Conservation (phyloP, 1,140 invertebrate genomes). For the Aphidius ervi region DNA sequence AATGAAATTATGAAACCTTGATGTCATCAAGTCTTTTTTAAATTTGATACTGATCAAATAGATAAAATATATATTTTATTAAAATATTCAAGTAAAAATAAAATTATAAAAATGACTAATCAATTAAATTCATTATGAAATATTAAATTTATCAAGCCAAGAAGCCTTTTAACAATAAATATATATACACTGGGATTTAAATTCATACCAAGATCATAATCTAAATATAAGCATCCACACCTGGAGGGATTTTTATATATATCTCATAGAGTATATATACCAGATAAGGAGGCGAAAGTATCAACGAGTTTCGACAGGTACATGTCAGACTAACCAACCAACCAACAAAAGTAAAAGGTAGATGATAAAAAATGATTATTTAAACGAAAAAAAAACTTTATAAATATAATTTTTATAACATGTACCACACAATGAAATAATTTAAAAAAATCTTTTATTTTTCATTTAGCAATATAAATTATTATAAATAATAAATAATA, state of each 20-base stretch:
- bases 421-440: too few relatives aligned
- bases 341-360: neutral
- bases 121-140: too few relatives aligned
- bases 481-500: too few relatives aligned
- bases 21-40: neutral
- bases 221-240: neutral
- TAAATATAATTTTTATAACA: too few relatives aligned
- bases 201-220: neutral
- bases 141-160: neutral
- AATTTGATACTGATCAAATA: neutral
- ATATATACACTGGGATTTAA: neutral
- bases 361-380: conserved; percentile 1
- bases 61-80: neutral
- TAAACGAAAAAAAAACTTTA: neutral
- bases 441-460: too few relatives aligned
- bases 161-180: neutral
- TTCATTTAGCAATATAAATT: too few relatives aligned
- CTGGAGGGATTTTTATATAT: neutral
- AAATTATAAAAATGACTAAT: neutral
- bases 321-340: neutral
- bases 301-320: conserved; percentile 6
- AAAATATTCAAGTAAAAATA: neutral
- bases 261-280: too few relatives aligned
- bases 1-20: conserved; percentile 5
- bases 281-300: neutral